Base-by-base conservation (phyloP, 2,888 invertebrate species). In the Mechanitis mazaeus region DNA sequence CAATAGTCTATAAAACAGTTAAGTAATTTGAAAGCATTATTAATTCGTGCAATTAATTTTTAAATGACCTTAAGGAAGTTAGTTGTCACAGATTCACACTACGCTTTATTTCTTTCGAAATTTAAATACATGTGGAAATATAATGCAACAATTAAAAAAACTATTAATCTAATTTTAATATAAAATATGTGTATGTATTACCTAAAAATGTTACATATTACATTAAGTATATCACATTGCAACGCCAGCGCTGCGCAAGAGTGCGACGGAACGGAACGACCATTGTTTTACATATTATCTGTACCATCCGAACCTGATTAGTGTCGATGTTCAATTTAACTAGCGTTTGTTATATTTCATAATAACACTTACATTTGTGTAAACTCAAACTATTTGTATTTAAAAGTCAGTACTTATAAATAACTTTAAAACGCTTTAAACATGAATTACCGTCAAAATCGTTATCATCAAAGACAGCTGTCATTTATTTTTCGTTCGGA, bases 221-320 rank as follows among this genome's bases (percentile, higher is more conserved):
- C 42, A 42, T 42, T 5, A 42, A 42, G 42, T 42, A 42, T 42
- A 42, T 42, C 42, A 42, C 42, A 11, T 3, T 9, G 64, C 64
- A 56, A 55, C 35, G 56, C 20, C 47, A 57, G 45, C 65, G 58
- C 71, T 74, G 70, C 73, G 78, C 78, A 78, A 78, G 73, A 74
- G 62, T 62, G 69, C 64, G 63, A 54, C 74, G 65, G 60, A 70
- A 71, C 74, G 78, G 74, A 77, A 79, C 78, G 70, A 58, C 74
- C 68, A 79, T 79, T 79, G 78, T 79, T 76, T 75, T 76, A 78
- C 77, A 77, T 76, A 73, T 80, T 85, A 85, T 83, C 84, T 69
- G 70, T 68, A 67, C 74, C 77, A 85, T 86, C 84, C 80, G 68
- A 67, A 71, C 71, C 74, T 80, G 79, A 85, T 85, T 82, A 81